A percentile compares a stretch with the other conserved stretches of the same genome.
These are phyloP conservation scores for Lepilemur septentrionalis DNA, from an alignment of 2,797 vertebrate species.

Conservation along the genomic window DNA sequence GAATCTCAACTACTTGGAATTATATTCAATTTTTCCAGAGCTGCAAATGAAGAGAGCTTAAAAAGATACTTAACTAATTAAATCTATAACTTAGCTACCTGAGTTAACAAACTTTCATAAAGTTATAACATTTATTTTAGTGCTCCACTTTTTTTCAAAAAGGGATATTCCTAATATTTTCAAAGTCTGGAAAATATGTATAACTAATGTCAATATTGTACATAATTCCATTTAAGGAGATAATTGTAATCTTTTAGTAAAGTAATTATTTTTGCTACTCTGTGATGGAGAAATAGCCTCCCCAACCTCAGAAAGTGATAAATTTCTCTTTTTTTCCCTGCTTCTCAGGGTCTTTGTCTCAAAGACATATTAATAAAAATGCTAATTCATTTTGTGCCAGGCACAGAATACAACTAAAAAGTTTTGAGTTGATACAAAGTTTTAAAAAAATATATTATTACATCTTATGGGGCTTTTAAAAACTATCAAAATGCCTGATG, in stretches of 20 bases:
- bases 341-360: background rate
- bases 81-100: background rate
- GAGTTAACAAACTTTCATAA: background rate
- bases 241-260: background rate
- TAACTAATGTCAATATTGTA: background rate
- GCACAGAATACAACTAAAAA: background rate
- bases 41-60: background rate
- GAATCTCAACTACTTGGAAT: background rate
- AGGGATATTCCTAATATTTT: constrained; percentile 9
- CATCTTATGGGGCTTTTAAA: background rate
- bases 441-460: background rate
- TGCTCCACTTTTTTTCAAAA: background rate
- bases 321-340: background rate
- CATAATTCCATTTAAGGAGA: background rate
- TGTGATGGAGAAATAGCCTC: background rate
- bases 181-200: background rate
- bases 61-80: background rate
- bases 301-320: background rate
- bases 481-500: background rate
- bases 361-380: background rate
- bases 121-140: background rate
- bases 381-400: background rate
- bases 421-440: background rate
- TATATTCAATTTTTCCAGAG: background rate
- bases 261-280: background rate